Evolutionary conservation across 2,113 vertebrate species (phyloP), one percentile per base, ranked within the genome.

Genomic region (Ictalurus furcatus): DNA sequence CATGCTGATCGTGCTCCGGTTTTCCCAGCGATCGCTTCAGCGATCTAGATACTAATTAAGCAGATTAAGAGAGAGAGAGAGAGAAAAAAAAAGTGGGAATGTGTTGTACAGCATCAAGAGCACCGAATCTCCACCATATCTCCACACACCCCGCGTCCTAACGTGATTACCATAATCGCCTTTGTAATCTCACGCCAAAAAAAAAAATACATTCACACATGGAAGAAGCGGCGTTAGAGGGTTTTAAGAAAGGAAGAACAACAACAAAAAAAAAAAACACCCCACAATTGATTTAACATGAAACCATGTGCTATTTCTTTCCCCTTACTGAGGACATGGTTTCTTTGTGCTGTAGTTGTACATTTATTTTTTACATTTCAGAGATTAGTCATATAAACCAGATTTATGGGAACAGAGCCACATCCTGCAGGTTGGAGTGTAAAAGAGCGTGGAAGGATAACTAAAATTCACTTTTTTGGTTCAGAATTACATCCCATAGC

Each of bases 171-270:
- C 44, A 73, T 88, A 87, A 91, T 87, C 76, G 85, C 73, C 67
- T 87, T 88, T 90, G 89, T 90, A 85, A 90, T 89, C 87, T 90
- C 86, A 65, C 78, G 88, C 58, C 86, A 89, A 67, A 89, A 40
- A 25, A 54, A 14, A 21, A 40, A 40, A 40, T 37, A 37, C 37
- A 37, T 90, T 85, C 61, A 65, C 30, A 58, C 81, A 80, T 40
- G 63, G 84, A 86, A 76, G 67, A 84, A 87, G 85, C 85, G 44
- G 82, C 56, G 25, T 81, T 88, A 82, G 54, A 81, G 87, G 87
- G 88, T 92, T 92, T 87, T n/a, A 17, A 76, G 88, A 86, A 85
- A 76, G n/a, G 44, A 48, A 7, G 6, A 48, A 7, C 11, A 17
- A 23, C 3, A 48, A 56, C 63, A 78, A 61, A 80, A 14, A 69